Base-by-base conservation (phyloP, 2,888 invertebrate genomes). In the Limnephilus rhombicus region DNA sequence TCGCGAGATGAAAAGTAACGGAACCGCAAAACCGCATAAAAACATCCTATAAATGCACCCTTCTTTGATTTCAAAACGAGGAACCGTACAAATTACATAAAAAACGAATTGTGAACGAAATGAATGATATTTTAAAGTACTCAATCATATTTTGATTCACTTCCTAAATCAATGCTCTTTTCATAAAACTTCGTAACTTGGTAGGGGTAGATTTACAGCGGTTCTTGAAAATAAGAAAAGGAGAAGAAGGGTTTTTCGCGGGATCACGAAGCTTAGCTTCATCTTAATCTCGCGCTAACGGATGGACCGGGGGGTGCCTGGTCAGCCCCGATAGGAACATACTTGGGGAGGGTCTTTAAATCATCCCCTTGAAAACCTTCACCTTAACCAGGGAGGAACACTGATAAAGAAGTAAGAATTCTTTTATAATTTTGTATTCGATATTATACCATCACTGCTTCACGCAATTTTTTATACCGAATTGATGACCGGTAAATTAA, bases 221-320 rank as follows among this genome's bases (percentile, higher is more conserved):
- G 37, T 34, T 37, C 83, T 83, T n/a, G 37, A 83, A 83, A 41
- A 83, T 86, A 86, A 49, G 29, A 29, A 86, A 41, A 12, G 24
- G 11, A 85, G 24, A 85, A 3, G 85, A 12, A 7, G 29, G 45
- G 45, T 45, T 45, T n/a, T 49, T 86, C 45, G 45, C n/a, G 49
- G 15, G n/a, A 41, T 86, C 45, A 4, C 45, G 45, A 45, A n/a
- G 86, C 86, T 45, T 29, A 86, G 86, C 45, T 86, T 13, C 49
- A 86, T 86, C 86, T 86, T 86, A 86, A 86, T 86, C 86, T 86
- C 12, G 13, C 83, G 49, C 86, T 29, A 86, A 83, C 18, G 41
- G 86, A 86, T 45, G 45, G 86, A 68, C 41, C 45, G 49, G 29
- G 86, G 85, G 49, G 7, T 49, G 45, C 15, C 45, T 86, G 86